A percentile compares a stretch with the other conserved stretches of the same genome.
Evolutionary conservation across 2,888 invertebrate genomes (phyloP).

Genomic region (Proisotoma minuta): DNA sequence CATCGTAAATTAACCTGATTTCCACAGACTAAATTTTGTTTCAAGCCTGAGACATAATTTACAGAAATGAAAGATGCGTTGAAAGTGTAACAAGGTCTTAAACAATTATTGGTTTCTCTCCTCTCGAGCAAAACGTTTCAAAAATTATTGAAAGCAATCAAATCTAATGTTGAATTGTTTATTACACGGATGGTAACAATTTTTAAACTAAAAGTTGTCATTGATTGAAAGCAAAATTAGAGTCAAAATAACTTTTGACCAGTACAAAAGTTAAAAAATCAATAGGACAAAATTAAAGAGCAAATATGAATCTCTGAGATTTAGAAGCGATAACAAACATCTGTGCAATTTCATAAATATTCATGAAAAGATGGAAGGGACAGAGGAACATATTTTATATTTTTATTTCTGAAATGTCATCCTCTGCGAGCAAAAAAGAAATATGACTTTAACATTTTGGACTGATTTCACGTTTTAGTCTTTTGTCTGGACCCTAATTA

Average conservation of each 20-base stretch:
- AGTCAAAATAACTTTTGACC: too few relatives aligned
- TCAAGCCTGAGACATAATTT: too few relatives aligned
- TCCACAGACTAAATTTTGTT: not conserved
- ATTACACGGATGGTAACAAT: too few relatives aligned
- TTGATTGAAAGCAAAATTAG: too few relatives aligned
- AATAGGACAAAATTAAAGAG: too few relatives aligned
- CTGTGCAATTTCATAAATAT: slow-evolving; percentile 28
- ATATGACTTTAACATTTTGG: slow-evolving; percentile 8
- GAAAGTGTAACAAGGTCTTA: slow-evolving; percentile 15
- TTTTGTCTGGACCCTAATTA: slow-evolving; percentile 1
- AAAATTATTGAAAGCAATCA: too few relatives aligned
- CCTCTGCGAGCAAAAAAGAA: slow-evolving; percentile 7
- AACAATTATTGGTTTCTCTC: slow-evolving; percentile 29
- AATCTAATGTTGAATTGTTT: too few relatives aligned
- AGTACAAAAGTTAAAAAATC: too few relatives aligned
- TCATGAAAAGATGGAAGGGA: slow-evolving; percentile 26
- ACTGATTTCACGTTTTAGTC: not conserved
- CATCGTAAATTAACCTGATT: not conserved
- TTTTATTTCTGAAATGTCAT: slow-evolving; percentile 21
- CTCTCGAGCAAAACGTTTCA: too few relatives aligned
- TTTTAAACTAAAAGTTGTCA: too few relatives aligned
- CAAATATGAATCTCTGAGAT: too few relatives aligned
- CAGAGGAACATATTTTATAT: slow-evolving; percentile 27
- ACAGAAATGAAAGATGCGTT: too few relatives aligned
- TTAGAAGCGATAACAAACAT: slow-evolving; percentile 7